Percentiles rank a stretch among this genome's conserved stretches.
These are phyloP conservation scores for Alces alces DNA, from an alignment of 2,113 vertebrate species.

Conservation along the genomic window DNA sequence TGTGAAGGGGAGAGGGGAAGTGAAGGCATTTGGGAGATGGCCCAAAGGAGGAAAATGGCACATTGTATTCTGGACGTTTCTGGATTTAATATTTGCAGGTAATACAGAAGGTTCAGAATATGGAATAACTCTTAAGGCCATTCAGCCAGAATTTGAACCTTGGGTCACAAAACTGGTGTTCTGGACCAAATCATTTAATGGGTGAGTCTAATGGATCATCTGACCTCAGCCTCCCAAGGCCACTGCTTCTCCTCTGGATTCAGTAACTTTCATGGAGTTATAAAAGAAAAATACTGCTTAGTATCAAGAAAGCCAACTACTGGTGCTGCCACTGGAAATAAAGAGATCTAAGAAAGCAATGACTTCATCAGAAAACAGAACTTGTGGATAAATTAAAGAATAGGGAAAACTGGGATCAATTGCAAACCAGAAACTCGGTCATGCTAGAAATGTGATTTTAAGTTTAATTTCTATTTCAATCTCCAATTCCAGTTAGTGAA, in stretches of 20 bases:
- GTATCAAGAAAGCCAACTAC: not conserved
- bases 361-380: not conserved
- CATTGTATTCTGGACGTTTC: not conserved
- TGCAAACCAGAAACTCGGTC: not conserved
- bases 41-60: not conserved
- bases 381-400: not conserved
- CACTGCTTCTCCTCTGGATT: not conserved
- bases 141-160: not conserved
- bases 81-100: not conserved
- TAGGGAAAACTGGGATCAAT: not conserved
- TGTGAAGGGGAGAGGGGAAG: not conserved
- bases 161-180: not conserved
- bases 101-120: not conserved
- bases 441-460: not conserved
- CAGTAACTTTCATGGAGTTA: not conserved
- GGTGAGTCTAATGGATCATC: not conserved
- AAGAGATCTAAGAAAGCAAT: not conserved
- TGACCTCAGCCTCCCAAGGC: not conserved
- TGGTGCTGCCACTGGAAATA: not conserved
- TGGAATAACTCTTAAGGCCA: not conserved
- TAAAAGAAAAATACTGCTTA: not conserved
- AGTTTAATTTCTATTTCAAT: constrained; percentile 13
- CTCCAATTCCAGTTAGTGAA: not conserved
- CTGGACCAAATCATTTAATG: not conserved
- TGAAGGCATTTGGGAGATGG: not conserved